Base-by-base conservation (phyloP, 1,140 invertebrate species). In the Helicoverpa armigera region DNA sequence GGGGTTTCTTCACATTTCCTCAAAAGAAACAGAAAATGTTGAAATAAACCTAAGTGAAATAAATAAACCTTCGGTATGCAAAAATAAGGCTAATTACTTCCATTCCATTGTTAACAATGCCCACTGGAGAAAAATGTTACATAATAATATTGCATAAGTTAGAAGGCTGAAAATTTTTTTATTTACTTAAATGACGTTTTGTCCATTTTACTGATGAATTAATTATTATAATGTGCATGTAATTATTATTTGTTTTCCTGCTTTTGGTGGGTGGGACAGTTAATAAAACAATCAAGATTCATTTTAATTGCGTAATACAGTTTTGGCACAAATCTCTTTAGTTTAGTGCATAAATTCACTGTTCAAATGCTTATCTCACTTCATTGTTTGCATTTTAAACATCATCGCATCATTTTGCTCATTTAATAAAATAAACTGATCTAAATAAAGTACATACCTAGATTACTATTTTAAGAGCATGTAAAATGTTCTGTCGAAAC, bases 61-160 rank as follows among this genome's bases (percentile, higher is more conserved):
- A 76, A 79, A 79, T 48, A 69, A n/a, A 48, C 63, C 76, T 79
- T 70, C 76, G 69, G 35, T 69, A 60, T 79, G 76, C 76, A 79
- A 80, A 75, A 82, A 76, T 67, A 79, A 80, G 53, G 54, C 67
- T 63, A 79, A 79, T 53, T 76, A 69, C 70, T 74, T 78, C 67
- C 80, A 82, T 82, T 82, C 80, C 80, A 82, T 82, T 78, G 74
- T 35, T 29, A 82, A 78, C 74, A 79, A 69, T 79, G 75, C 50
- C 75, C 61, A 77, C 61, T 77, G 75, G 75, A 80, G 70, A 81
- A 61, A 72, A 61, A 79, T 72, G 67, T 72, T 79, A 58, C 78
- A 73, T 79, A 79, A 70, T 81, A 60, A 58, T 76, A 76, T 51
- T 77, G 73, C 80, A 73, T 72, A 77, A 82, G 61, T 77, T 63